A percentile compares a stretch with the other conserved stretches of the same genome.
Conservation (phyloP, 2,113 vertebrate species). For the Stegastes partitus region DNA sequence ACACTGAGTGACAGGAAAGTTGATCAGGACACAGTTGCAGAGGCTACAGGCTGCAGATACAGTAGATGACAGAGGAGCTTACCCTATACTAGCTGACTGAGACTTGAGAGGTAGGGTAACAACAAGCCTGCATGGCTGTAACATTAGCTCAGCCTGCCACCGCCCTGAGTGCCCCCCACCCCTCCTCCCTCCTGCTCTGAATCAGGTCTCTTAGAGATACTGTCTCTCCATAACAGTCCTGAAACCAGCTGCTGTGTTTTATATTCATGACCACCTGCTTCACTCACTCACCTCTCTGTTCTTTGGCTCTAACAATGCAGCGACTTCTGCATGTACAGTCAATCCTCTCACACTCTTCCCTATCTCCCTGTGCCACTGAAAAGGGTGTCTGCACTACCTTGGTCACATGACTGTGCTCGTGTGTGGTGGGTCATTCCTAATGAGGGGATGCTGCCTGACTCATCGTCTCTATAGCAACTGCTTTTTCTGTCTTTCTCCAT, state of each 20-base stretch:
- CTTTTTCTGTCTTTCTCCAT: slow-evolving; percentile 49
- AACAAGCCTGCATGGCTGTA: slow-evolving; percentile 28
- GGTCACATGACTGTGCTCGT: slow-evolving; percentile 72
- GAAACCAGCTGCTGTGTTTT: slow-evolving; percentile 64
- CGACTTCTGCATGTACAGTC: slow-evolving; percentile 72
- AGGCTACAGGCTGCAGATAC: slow-evolving; percentile 57
- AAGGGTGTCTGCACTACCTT: slow-evolving; percentile 58
- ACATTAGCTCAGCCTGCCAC: slow-evolving; percentile 32
- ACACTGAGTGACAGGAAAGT: slow-evolving; percentile 75
- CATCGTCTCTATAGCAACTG: slow-evolving; percentile 79
- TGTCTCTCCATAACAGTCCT: slow-evolving; percentile 51
- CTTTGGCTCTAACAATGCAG: slow-evolving; percentile 76
- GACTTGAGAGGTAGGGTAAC: slow-evolving; percentile 12
- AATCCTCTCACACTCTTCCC: slow-evolving; percentile 51
- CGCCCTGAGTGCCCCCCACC: slow-evolving; percentile 11
- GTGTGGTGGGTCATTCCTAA: slow-evolving; percentile 82
- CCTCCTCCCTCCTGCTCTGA: slow-evolving; percentile 27
- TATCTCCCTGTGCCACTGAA: slow-evolving; percentile 59
- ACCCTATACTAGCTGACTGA: slow-evolving; percentile 41
- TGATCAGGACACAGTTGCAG: slow-evolving; percentile 56
- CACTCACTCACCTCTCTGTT: slow-evolving; percentile 63
- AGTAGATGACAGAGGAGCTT: slow-evolving; percentile 39
- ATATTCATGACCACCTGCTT: slow-evolving; percentile 78
- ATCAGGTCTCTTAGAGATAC: slow-evolving; percentile 44
- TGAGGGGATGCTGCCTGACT: slow-evolving; percentile 76